A percentile compares a stretch with the other conserved stretches of the same genome.
These are phyloP conservation scores for Halocynthia aurantium DNA, from an alignment of 23 tunicate genomes.

Conservation along the genomic window DNA sequence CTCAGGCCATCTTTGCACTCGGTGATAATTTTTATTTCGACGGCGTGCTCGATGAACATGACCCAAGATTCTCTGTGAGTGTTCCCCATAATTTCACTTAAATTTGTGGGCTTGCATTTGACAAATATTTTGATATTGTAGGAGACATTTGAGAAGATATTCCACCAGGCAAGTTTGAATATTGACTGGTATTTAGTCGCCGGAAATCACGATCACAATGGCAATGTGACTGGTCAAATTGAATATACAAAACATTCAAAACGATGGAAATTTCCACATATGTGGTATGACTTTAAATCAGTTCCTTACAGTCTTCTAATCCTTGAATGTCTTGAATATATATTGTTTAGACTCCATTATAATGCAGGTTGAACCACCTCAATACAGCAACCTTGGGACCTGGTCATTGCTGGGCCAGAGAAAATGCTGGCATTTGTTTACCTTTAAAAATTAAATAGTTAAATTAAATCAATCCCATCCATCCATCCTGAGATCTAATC, in stretches of 20 bases:
- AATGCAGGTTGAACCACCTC: no score
- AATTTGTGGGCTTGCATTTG: neutral
- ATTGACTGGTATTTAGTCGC: slow-evolving; percentile 79
- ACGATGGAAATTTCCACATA: slow-evolving; percentile 61
- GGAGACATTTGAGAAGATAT: slow-evolving; percentile 81
- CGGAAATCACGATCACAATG: slow-evolving; percentile 95
- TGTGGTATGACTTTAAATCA: slow-evolving; percentile 42
- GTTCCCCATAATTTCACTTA: neutral
- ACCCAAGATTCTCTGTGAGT: slow-evolving; percentile 62
- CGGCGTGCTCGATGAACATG: slow-evolving; percentile 71
- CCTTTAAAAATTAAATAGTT: no score
- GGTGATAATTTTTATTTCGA: slow-evolving; percentile 88
- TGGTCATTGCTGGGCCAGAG: no score
- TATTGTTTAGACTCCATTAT: neutral
- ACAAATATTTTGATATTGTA: neutral
- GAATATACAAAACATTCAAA: slow-evolving; percentile 67
- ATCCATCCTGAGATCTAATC: no score
- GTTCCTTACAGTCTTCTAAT: neutral
- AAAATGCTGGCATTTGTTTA: no score
- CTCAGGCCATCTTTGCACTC: slow-evolving; percentile 48
- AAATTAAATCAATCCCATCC: no score
- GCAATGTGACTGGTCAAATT: slow-evolving; percentile 68
- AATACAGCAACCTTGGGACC: no score
- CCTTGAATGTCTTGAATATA: neutral
- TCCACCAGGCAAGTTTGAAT: slow-evolving; percentile 36